Percentiles rank a stretch among this genome's conserved stretches.
Conservation (phyloP, 1,140 invertebrate genomes). For the Drosophila suzukii region DNA sequence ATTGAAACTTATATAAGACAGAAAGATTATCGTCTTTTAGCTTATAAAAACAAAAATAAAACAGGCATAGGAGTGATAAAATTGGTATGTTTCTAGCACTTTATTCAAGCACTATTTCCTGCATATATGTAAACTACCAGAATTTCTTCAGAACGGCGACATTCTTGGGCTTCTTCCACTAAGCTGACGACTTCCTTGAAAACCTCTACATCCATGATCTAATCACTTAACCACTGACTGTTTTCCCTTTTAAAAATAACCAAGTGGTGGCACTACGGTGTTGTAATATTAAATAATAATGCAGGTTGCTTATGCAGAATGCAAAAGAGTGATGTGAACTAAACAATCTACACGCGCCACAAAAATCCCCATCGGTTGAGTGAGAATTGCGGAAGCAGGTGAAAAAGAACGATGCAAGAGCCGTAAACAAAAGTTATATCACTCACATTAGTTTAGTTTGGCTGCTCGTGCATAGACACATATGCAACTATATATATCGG, state of each 20-base stretch:
- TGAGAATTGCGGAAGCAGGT: conserved; percentile 35
- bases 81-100: background rate
- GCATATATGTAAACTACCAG: background rate
- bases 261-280: background rate
- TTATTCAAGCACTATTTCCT: background rate
- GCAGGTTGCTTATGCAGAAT: conserved; percentile 4
- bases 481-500: conserved; percentile 14
- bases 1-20: too few species aligned
- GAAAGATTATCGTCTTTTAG: background rate
- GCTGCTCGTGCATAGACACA: conserved; percentile 11
- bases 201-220: conserved; percentile 19
- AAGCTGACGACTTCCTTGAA: background rate
- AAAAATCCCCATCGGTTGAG: conserved; percentile 11
- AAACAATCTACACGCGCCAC: conserved; percentile 20
- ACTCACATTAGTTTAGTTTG: conserved; percentile 34
- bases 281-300: conserved; percentile 24
- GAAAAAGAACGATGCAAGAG: conserved; percentile 18
- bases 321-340: conserved; percentile 22
- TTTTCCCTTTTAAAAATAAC: background rate
- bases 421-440: conserved; percentile 50
- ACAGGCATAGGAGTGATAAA: too few species aligned
- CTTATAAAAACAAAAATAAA: background rate
- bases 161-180: background rate
- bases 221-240: background rate
- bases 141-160: background rate